Percentiles rank a stretch among this genome's conserved stretches.
Evolutionary conservation across 2,797 vertebrate genomes (phyloP).

Genomic region (Channa striata): DNA sequence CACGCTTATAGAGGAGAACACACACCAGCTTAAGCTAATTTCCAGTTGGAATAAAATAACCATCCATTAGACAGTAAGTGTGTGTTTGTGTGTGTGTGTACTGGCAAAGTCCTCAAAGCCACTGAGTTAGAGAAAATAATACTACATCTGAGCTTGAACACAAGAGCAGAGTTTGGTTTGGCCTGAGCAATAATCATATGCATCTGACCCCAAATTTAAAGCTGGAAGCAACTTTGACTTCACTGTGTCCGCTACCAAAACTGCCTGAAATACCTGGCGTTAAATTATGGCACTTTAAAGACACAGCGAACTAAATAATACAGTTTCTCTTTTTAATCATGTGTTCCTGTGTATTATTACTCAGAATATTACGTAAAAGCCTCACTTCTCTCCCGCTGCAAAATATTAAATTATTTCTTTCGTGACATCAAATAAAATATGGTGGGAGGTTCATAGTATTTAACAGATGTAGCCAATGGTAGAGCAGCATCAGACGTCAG

Average conservation of each 20-base stretch:
- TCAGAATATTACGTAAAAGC: not conserved
- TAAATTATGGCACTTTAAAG: conserved; percentile 37
- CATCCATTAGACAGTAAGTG: conserved; percentile 61
- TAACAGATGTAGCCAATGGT: not conserved
- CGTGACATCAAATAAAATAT: not conserved
- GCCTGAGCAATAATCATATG: conserved; percentile 60
- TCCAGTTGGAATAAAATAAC: conserved; percentile 67
- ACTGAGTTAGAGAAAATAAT: conserved; percentile 64
- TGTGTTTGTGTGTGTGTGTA: conserved; percentile 35
- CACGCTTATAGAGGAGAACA: conserved; percentile 38
- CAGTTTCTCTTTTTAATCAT: not conserved
- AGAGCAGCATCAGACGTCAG: no score
- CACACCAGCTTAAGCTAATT: conserved; percentile 56
- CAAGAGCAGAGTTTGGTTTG: conserved; percentile 64
- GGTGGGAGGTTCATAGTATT: not conserved
- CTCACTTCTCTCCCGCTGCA: not conserved
- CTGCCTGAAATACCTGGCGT: conserved; percentile 12
- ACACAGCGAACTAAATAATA: conserved; percentile 5
- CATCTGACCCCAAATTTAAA: conserved; percentile 61
- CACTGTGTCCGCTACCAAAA: conserved; percentile 54
- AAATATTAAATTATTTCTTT: not conserved
- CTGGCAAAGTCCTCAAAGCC: conserved; percentile 62
- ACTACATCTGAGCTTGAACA: conserved; percentile 63
- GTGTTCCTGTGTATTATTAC: not conserved
- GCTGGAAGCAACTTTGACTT: conserved; percentile 52